A percentile compares a stretch with the other conserved stretches of the same genome.
phyloP scores from a whole-genome alignment of 2,888 invertebrate species.

The Yponomeuta malinellus region DNA sequence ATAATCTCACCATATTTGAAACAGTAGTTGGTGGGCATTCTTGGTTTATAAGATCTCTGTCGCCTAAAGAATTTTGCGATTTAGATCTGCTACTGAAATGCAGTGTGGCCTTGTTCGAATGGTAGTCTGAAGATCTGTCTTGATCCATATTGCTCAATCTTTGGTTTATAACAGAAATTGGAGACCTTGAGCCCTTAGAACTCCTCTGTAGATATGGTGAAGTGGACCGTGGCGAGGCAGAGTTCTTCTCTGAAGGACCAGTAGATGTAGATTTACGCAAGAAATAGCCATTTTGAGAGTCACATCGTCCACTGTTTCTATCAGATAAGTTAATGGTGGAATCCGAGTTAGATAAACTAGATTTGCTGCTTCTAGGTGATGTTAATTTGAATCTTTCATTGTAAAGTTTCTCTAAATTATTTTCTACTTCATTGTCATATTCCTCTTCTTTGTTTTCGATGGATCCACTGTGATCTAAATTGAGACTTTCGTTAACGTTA shows the following conservation, averaged over 20 bases:
- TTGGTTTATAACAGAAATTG: constrained; percentile 2
- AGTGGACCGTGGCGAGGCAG: constrained; percentile 35
- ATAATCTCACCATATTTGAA: constrained; percentile 23
- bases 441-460: constrained; percentile 26
- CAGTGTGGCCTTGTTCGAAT: constrained; percentile 24
- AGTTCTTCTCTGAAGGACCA: constrained; percentile 31
- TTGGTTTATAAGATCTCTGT: constrained; percentile 19
- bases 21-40: not conserved
- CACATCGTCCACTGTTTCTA: constrained; percentile 24
- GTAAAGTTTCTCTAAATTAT: constrained; percentile 23
- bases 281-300: constrained; percentile 42
- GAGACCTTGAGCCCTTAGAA: not conserved
- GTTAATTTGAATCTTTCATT: constrained; percentile 50
- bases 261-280: constrained; percentile 39
- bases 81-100: constrained; percentile 19
- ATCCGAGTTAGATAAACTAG: constrained; percentile 32
- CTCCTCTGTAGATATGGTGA: constrained; percentile 20
- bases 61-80: constrained; percentile 21
- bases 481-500: constrained; percentile 16
- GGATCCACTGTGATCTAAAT: constrained; percentile 25
- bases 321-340: constrained; percentile 23
- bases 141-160: not conserved
- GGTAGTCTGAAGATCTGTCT: not conserved
- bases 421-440: constrained; percentile 42
- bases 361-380: constrained; percentile 40